Conservation (phyloP, 2,888 invertebrate genomes). For the Epiblema foenella region DNA sequence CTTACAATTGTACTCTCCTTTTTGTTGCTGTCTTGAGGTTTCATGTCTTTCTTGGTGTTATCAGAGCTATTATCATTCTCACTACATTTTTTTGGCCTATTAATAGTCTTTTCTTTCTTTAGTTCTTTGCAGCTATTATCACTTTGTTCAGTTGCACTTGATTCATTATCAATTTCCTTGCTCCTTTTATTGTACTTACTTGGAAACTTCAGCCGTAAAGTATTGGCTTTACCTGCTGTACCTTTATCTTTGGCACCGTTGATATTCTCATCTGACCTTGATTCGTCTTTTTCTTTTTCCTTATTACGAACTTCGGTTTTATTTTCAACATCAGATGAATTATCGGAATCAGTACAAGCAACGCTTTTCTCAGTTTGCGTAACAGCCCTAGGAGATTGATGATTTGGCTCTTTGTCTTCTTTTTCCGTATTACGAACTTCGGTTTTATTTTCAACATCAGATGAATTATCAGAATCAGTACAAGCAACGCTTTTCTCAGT, state of each 20-base stretch:
- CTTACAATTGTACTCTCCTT: slow-evolving; percentile 21
- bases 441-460: background rate
- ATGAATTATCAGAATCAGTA: slow-evolving; percentile 11
- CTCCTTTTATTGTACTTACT: background rate
- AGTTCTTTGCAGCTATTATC: background rate
- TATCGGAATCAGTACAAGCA: slow-evolving; percentile 5
- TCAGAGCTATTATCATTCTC: slow-evolving; percentile 2
- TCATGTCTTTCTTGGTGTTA: slow-evolving; percentile 28
- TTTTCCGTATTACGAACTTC: slow-evolving; percentile 2
- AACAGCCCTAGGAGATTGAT: background rate
- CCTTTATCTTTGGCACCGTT: background rate
- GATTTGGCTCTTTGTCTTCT: no score
- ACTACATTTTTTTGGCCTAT: slow-evolving; percentile 8
- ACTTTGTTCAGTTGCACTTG: background rate
- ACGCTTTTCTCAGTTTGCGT: background rate
- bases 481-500: background rate
- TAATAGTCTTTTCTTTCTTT: background rate
- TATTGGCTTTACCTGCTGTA: background rate
- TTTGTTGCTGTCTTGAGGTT: slow-evolving; percentile 34
- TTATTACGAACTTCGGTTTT: background rate
- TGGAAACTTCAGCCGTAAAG: background rate
- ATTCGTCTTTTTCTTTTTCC: background rate
- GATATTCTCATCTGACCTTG: slow-evolving; percentile 14
- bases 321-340: background rate
- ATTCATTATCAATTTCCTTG: background rate